Base-by-base conservation (phyloP, 2,888 invertebrate species). In the Alcis repandata region DNA sequence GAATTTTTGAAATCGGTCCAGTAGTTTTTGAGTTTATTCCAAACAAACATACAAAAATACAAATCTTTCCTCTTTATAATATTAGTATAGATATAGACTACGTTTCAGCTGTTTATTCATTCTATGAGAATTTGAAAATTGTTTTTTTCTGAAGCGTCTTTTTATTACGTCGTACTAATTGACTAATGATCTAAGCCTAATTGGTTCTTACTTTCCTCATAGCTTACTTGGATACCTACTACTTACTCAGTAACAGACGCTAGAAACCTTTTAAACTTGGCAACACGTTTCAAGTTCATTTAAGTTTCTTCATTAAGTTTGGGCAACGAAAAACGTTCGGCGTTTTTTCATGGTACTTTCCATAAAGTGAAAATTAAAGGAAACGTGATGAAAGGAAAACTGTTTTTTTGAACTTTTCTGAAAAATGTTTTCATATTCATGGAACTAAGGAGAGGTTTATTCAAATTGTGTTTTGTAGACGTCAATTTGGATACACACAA, bases 291-390 rank as follows among this genome's bases (percentile, higher is more conserved):
- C 11, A 63, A 70, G 57, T 67, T 67, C 19, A 65, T 67, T 70
- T 53, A 70, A 67, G 64, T 70, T 70, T 62, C 49, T 67, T 67
- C 67, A 64, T 70, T 70, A 67, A 67, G 64, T 63, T 69, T 53
- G n/a, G 48, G 59, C 27, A 58, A 56, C 43, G 51, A 46, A 52
- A 22, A 63, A n/a, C 52, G 43, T 32, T 49, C 49, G 15, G 1
- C 27, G 11, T 36, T 62, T 58, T 62, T 46, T 57, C 32, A n/a
- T 45, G 54, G 58, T 41, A 61, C 63, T 66, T 62, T 41, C 38
- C 48, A 45, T 59, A 53, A 61, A 54, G 40, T 43, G 56, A 36
- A 61, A 54, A 46, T 46, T 56, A 43, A 36, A 9, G 36, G 41
- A 38, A 57, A 49, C 40, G 33, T 32, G 40, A 61, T 41, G 19